A percentile compares a stretch with the other conserved stretches of the same genome.
Evolutionary conservation across 2,797 vertebrate species (phyloP).

Genomic region (Oryzias sinensis): DNA sequence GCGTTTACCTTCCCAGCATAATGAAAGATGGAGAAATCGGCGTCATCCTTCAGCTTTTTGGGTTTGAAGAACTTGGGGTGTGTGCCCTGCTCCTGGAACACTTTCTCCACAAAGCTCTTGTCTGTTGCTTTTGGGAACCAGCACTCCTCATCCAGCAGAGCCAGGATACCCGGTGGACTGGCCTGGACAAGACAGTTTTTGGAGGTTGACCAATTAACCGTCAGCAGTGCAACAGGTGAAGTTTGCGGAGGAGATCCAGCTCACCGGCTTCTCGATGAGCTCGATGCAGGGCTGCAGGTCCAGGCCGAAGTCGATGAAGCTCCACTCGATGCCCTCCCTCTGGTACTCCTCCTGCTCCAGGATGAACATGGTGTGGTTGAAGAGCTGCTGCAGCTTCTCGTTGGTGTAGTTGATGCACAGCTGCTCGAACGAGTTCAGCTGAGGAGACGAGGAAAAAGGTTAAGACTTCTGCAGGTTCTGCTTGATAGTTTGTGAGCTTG

Average conservation of each 20-base stretch:
- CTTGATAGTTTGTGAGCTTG: too few species aligned
- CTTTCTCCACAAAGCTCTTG: constrained; percentile 97
- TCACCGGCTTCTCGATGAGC: constrained; percentile 94
- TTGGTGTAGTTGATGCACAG: constrained; percentile 99
- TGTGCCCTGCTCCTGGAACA: constrained; percentile 93
- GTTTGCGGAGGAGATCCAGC: constrained; percentile 38
- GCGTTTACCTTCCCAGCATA: constrained; percentile 92
- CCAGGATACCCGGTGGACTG: constrained; percentile 92
- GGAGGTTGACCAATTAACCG: background rate
- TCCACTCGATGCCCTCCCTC: constrained; percentile 98
- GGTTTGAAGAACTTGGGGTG: constrained; percentile 97
- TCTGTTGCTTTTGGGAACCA: constrained; percentile 99
- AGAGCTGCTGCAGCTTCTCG: constrained; percentile 97
- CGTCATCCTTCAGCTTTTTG: constrained; percentile 95
- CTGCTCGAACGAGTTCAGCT: constrained; percentile 98
- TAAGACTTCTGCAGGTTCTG: background rate
- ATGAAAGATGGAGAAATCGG: constrained; percentile 95
- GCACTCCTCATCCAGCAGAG: constrained; percentile 95
- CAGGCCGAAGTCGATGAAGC: constrained; percentile 97
- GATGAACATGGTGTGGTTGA: constrained; percentile 99
- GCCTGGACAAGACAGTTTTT: constrained; percentile 72
- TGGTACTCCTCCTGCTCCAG: constrained; percentile 99
- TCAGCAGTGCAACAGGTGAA: background rate
- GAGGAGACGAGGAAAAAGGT: constrained; percentile 5
- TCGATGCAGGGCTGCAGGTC: constrained; percentile 98